Percentiles rank a stretch among this genome's conserved stretches.
Evolutionary conservation across 2,113 vertebrate species (phyloP).

Genomic region (Scytalopus superciliaris): DNA sequence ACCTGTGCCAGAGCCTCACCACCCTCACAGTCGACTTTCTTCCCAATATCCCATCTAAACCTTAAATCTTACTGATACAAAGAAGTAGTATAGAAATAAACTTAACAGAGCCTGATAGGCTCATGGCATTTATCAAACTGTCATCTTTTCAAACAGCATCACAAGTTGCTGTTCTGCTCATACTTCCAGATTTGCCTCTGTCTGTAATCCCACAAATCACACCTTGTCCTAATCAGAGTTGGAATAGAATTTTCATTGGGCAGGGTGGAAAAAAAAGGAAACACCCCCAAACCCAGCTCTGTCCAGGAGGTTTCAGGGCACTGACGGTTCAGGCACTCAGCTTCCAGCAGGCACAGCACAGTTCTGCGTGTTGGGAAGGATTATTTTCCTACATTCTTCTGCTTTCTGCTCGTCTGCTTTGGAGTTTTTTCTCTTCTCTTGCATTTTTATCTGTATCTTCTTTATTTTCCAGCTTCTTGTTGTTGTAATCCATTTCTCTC

Average conservation of each 20-base stretch:
- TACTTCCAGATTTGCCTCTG: background rate
- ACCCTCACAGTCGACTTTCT: background rate
- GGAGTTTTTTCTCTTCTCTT: background rate
- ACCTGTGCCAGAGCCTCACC: accelerated
- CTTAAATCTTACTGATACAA: background rate
- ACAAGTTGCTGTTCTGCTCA: background rate
- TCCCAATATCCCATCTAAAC: background rate
- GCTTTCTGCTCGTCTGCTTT: background rate
- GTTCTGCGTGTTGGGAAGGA: background rate
- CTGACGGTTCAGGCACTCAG: accelerated
- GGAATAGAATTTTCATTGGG: background rate
- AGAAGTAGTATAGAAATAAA: background rate
- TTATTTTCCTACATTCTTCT: background rate
- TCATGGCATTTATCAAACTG: background rate
- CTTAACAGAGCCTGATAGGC: background rate
- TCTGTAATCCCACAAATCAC: background rate
- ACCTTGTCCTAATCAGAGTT: background rate
- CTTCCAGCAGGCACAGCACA: background rate
- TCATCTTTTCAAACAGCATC: accelerated
- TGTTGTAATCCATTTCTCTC: background rate
- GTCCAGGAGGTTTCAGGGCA: background rate
- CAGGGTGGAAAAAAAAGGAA: accelerated
- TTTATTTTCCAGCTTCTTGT: background rate
- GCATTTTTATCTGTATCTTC: background rate
- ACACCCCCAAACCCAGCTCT: background rate